Evolutionary conservation across 2,888 invertebrate genomes (phyloP).

Genomic region (Nezara viridula): DNA sequence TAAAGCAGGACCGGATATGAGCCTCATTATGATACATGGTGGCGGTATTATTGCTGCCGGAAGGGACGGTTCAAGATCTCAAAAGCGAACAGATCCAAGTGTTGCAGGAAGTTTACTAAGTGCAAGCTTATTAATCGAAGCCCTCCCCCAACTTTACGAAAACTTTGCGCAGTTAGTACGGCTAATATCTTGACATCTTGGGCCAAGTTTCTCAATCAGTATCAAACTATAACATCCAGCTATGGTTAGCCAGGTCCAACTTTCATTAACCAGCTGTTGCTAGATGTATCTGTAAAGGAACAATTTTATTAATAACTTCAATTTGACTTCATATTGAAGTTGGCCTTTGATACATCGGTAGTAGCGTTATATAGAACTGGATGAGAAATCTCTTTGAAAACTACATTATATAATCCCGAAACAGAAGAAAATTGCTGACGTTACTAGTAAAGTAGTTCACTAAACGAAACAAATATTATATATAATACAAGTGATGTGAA

Average conservation of each 20-base stretch:
- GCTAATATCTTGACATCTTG: slow-evolving; percentile 1
- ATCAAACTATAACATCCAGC: not conserved
- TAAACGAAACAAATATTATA: too few species aligned
- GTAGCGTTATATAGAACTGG: too few species aligned
- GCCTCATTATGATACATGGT: not conserved
- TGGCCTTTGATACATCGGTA: too few species aligned
- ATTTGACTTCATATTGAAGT: too few species aligned
- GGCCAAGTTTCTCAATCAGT: slow-evolving; percentile 18
- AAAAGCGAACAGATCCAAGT: slow-evolving; percentile 13
- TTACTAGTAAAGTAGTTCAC: too few species aligned
- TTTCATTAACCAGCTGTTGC: not conserved
- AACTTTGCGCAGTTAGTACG: slow-evolving; percentile 1
- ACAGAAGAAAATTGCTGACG: too few species aligned
- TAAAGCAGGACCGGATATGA: not conserved
- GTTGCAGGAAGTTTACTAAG: not conserved
- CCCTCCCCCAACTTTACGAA: not conserved
- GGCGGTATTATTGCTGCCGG: not conserved
- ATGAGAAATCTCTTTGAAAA: too few species aligned
- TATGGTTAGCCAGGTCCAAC: not conserved
- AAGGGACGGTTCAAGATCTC: not conserved
- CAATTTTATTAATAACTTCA: too few species aligned
- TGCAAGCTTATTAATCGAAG: slow-evolving; percentile 15
- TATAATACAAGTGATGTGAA: too few species aligned
- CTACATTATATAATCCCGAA: too few species aligned
- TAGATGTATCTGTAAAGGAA: not conserved